Evolutionary conservation across 2,888 invertebrate genomes (phyloP).

Genomic region (Liopterus haemorrhoidalis): DNA sequence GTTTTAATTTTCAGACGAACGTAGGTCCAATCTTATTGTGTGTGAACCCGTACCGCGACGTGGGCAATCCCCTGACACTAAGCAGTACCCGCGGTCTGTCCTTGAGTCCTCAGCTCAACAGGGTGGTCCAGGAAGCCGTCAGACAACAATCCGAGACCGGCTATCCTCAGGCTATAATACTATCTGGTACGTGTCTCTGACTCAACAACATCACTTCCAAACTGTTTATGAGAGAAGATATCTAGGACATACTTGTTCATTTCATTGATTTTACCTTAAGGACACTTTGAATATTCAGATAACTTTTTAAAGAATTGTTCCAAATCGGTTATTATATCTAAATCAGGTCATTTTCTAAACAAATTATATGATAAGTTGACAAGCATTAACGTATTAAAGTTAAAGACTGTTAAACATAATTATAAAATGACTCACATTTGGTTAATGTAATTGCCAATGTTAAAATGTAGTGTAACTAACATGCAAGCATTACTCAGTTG

Average conservation of each 20-base stretch:
- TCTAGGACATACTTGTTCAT: background rate
- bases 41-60: constrained; percentile 82
- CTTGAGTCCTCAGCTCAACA: constrained; percentile 74
- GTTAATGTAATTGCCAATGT: too few species aligned
- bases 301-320: too few species aligned
- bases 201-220: constrained; percentile 5
- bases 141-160: constrained; percentile 91
- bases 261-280: too few species aligned
- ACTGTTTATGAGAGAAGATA: background rate
- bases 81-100: constrained; percentile 66
- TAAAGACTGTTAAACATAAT: too few species aligned
- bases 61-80: constrained; percentile 80
- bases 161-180: constrained; percentile 90
- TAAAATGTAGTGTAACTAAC: too few species aligned
- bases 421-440: too few species aligned
- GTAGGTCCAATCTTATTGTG: constrained; percentile 87
- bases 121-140: constrained; percentile 86
- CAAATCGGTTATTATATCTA: too few species aligned
- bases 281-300: too few species aligned
- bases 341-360: too few species aligned
- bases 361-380: too few species aligned
- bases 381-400: too few species aligned
- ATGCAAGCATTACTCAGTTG: too few species aligned
- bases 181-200: constrained; percentile 60
- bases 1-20: constrained; percentile 65